phyloP scores from a whole-genome alignment of 2,113 vertebrate species.

The rabbit (Oryctolagus cuniculus) region mOryCun1.1 NC_091432.1:82951001-82951500 shows the following conservation, averaged over 20 bases:
- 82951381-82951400: neutral
- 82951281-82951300: neutral
- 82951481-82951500: neutral
- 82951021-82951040: constrained; percentile 9
- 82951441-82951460: neutral
- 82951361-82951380: neutral
- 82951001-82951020: neutral
- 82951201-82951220: neutral
- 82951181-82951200: neutral
- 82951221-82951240: neutral
- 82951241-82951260: neutral
- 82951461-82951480: neutral
- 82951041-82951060: neutral
- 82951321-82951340: neutral
- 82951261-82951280: neutral
- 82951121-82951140: neutral
- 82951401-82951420: neutral
- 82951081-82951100: no score
- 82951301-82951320: neutral
- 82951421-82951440: neutral
- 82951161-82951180: neutral
- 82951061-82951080: neutral
- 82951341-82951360: neutral
- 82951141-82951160: neutral
- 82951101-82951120: neutral